Base-by-base conservation (phyloP, 2,888 invertebrate species). In the Tetrapedia diversipes region DNA sequence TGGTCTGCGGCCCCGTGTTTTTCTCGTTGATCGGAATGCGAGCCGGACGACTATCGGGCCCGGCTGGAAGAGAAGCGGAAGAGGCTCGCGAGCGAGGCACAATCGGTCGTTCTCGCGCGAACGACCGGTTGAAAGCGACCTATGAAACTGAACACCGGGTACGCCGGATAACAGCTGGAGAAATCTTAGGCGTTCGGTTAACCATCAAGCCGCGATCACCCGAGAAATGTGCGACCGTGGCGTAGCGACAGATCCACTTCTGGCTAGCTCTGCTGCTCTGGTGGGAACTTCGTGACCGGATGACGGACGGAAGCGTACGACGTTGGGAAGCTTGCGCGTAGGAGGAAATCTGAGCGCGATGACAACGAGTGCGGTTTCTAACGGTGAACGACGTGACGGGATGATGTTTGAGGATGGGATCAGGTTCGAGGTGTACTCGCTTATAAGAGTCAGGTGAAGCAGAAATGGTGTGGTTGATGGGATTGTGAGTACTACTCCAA, bases 1-100 rank as follows among this genome's bases (percentile, higher is more conserved):
- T 81, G 89, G 89, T 88, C 83, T 70, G 67, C 79, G 70, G 69
- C 70, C 67, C 73, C 66, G 77, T 79, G 79, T 87, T 88, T 86
- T 86, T 86, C 85, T 84, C 84, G 83, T 82, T 80, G 87, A 89
- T 88, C 84, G 88, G 87, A 86, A 88, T 89, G 87, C 86, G 77
- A 81, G 72, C 56, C 22, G 32, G 39, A 51, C 45, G 24, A 53
- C 61, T 41, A 71, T 59, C 41, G n/a, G 45, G 56, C 37, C 11
- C 39, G 14, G 49, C n/a, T n/a, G 8, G 63, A 39, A 14, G 63
- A 53, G 61, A 45, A 69, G 63, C 77, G 77, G 78, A 73, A 79
- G 66, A 64, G 68, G 24, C 32, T 49, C 53, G 34, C 70, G 37
- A 16, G 39, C 45, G 45, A 29, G 60, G 54, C 39, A 47, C 39